Conservation (phyloP, 1,140 invertebrate species). For the Laupala kohalensis region DNA sequence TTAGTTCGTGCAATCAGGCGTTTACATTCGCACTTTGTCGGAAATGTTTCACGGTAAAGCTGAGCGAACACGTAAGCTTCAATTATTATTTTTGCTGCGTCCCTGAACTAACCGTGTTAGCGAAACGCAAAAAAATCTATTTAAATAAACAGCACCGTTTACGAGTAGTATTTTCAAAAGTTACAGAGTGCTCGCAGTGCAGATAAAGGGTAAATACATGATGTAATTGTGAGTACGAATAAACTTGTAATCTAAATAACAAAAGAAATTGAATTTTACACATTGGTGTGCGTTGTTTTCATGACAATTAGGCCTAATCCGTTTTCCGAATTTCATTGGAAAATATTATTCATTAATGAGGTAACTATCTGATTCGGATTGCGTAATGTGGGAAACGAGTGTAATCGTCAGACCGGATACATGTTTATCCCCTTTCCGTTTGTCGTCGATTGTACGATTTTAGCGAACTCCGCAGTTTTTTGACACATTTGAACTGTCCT, state of each 20-base stretch:
- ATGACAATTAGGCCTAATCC: not conserved
- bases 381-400: not conserved
- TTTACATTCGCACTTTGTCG: not conserved
- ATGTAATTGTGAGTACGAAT: not conserved
- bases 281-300: not conserved
- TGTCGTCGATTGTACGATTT: no score
- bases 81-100: not conserved
- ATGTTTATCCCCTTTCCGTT: no score
- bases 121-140: not conserved
- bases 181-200: not conserved
- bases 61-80: not conserved
- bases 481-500: no score
- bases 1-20: not conserved
- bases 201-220: not conserved
- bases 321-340: not conserved
- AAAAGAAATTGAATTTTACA: not conserved
- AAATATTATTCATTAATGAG: not conserved
- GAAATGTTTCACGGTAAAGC: not conserved
- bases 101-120: not conserved
- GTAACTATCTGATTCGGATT: not conserved
- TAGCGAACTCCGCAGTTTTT: no score
- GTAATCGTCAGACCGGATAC: not conserved
- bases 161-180: not conserved
- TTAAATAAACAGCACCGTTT: not conserved
- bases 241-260: not conserved